phyloP scores from a whole-genome alignment of 2,888 invertebrate species.

The Baronia brevicornis region DNA sequence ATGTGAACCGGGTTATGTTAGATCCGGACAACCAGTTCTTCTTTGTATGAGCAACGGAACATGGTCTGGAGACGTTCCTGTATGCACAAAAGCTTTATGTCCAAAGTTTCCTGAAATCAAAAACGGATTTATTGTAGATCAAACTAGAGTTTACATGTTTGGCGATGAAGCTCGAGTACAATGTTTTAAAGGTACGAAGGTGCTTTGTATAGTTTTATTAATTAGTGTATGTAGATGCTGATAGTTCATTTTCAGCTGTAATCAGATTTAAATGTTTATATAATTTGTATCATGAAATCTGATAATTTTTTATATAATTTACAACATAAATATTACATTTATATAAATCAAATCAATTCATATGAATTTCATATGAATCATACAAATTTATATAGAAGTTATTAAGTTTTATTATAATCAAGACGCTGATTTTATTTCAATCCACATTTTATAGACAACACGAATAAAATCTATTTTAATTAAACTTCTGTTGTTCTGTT shows the following conservation, averaged over 20 bases:
- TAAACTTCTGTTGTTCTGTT: no score
- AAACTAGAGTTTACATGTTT: constrained; percentile 83
- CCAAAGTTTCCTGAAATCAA: constrained; percentile 85
- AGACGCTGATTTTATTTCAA: no score
- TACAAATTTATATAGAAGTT: no score
- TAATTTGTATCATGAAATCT: constrained; percentile 4
- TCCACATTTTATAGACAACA: no score
- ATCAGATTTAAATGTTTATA: not conserved
- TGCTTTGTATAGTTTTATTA: not conserved
- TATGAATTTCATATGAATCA: no score
- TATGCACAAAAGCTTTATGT: constrained; percentile 86
- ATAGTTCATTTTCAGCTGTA: not conserved
- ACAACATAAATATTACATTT: constrained; percentile 1
- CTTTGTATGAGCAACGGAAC: constrained; percentile 97
- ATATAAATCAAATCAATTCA: not conserved
- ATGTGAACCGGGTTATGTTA: constrained; percentile 92
- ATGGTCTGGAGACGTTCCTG: constrained; percentile 94
- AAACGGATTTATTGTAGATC: constrained; percentile 91
- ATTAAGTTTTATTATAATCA: no score
- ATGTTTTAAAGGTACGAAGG: constrained; percentile 80
- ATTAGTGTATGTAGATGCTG: not conserved
- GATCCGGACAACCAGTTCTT: constrained; percentile 91
- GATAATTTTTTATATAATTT: constrained; percentile 2
- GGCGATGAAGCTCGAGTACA: constrained; percentile 95
- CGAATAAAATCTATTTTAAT: no score